Conservation (phyloP, 2,113 vertebrate genomes). For the Taxidea taxus region DNA sequence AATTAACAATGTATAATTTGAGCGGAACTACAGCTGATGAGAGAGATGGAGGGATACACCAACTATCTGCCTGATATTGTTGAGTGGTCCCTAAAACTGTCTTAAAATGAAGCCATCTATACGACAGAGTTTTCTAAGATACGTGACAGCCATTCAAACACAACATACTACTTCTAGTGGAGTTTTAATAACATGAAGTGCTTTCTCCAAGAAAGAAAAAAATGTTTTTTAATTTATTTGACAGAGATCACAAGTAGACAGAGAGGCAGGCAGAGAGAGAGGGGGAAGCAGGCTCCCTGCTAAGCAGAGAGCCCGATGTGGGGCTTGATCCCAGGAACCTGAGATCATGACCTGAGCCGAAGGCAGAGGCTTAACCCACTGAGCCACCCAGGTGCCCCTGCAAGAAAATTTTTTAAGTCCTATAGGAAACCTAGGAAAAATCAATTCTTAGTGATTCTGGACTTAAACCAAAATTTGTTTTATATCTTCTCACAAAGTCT, state of each 20-base stretch:
- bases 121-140: background rate
- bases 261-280: no score
- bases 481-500: conserved; percentile 16
- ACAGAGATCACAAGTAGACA: no score
- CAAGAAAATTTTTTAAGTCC: background rate
- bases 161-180: background rate
- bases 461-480: conserved; percentile 34
- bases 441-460: background rate
- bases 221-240: no score
- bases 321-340: no score
- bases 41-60: background rate
- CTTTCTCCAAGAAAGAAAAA: background rate
- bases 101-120: conserved; percentile 17
- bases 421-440: background rate
- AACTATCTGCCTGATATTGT: background rate
- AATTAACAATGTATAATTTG: conserved; percentile 32
- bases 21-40: background rate
- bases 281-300: no score
- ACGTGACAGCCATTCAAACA: background rate
- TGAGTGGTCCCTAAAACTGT: background rate
- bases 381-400: no score
- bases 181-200: conserved; percentile 2
- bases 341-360: no score
- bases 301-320: no score
- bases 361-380: no score